Evolutionary conservation across 2,113 vertebrate genomes (phyloP), one percentile per base, ranked within the genome.

Genomic region (Solea senegalensis): DNA sequence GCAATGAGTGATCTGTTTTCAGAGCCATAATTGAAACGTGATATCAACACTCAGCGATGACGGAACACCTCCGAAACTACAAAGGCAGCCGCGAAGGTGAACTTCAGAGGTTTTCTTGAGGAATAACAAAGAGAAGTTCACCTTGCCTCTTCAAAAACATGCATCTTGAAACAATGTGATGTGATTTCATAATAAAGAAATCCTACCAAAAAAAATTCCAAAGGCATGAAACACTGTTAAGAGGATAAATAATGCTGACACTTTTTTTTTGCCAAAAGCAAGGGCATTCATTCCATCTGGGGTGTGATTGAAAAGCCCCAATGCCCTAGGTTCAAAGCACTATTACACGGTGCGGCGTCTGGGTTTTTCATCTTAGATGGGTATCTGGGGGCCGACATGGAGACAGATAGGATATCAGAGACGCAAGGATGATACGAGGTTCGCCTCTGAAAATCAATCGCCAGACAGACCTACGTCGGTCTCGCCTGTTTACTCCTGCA

Each of bases 331-430:
- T 91, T 88, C 84, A 89, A 81, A 86, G 83, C 69, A 21, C 84
- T 79, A 88, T 90, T 92, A 89, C 89, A 85, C 57, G 69, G 69
- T 74, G 72, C 83, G 40, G 52, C 77, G 85, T 91, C 87, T 86
- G 84, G 73, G 40, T 78, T 82, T 86, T 86, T 89, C 89, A 89
- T 89, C 86, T 90, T 64, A 74, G 87, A 82, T 85, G 85, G 81
- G 81, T 83, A 77, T 90, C 82, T 81, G 80, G 82, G 82, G 78
- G 80, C 76, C 66, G 78, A 85, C 83, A 63, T 34, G 27, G 79
- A 88, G 89, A 88, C 82, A 86, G 88, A 90, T 90, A 88, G 82
- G 87, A 86, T 87, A 86, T 89, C 88, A 87, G 82, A 90, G 82
- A 90, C 83, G 75, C 84, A 67, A 84, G 87, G 86, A 90, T 90